phyloP scores from a whole-genome alignment of 92 coral and sea anemone genomes.

The Paramuricea clavata region DNA sequence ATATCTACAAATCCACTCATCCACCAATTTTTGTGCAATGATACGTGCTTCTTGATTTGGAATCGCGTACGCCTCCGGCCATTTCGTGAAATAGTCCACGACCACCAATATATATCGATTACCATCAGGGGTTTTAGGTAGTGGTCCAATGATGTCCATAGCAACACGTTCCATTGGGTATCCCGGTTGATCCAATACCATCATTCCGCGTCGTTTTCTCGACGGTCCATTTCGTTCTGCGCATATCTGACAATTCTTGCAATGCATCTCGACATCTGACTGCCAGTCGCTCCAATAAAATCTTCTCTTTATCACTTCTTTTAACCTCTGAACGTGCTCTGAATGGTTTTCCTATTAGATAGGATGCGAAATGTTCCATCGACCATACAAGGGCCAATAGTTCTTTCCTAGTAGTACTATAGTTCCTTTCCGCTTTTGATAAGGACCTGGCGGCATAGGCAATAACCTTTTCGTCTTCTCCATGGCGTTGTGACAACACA shows the following conservation, averaged over 20 bases:
- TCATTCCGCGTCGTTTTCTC: slow-evolving; percentile 34
- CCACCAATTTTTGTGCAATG: background rate
- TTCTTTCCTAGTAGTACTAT: slow-evolving; percentile 38
- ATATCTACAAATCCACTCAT: slow-evolving; percentile 27
- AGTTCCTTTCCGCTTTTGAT: slow-evolving; percentile 35
- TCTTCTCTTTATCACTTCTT: slow-evolving; percentile 43
- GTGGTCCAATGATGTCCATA: slow-evolving; percentile 46
- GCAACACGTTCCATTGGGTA: slow-evolving; percentile 46
- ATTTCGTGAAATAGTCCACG: slow-evolving; percentile 54
- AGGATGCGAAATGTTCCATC: slow-evolving; percentile 49
- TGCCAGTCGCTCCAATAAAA: slow-evolving; percentile 61
- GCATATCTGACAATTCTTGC: slow-evolving; percentile 52
- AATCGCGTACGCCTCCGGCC: slow-evolving; percentile 58
- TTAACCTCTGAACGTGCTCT: slow-evolving; percentile 32
- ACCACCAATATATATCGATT: slow-evolving; percentile 46
- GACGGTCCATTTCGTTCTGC: slow-evolving; percentile 34
- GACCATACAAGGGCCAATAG: slow-evolving; percentile 29
- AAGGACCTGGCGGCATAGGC: slow-evolving; percentile 22
- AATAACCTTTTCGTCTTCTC: slow-evolving; percentile 10
- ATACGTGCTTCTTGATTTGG: slow-evolving; percentile 55
- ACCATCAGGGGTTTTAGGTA: slow-evolving; percentile 30
- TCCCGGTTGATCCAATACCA: slow-evolving; percentile 40
- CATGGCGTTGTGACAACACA: slow-evolving; percentile 20
- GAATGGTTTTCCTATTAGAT: slow-evolving; percentile 30
- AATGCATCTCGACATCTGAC: no score